Conservation (phyloP, 2,113 vertebrate genomes). For the Alectura lathami region DNA sequence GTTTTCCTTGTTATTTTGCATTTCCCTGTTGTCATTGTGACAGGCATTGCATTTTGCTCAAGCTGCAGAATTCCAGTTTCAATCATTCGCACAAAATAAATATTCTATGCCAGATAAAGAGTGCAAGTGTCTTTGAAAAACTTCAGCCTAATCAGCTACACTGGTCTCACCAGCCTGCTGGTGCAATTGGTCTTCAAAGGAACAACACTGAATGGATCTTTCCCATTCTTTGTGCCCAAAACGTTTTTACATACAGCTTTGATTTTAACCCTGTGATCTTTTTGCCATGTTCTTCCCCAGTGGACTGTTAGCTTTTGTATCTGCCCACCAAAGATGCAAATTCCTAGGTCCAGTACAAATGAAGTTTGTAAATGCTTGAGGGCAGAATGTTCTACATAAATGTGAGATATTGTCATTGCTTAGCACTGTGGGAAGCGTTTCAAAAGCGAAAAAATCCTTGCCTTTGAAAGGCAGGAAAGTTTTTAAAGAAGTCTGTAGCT, state of each 20-base stretch:
- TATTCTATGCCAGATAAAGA: not conserved
- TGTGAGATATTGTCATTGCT: not conserved
- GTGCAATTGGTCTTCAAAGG: not conserved
- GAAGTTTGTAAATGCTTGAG: not conserved
- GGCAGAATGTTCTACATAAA: not conserved
- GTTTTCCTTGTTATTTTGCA: not conserved
- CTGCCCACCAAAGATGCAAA: not conserved
- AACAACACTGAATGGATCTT: not conserved
- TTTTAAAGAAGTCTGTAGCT: not conserved
- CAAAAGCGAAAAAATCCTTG: not conserved
- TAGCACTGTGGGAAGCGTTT: conserved; percentile 18
- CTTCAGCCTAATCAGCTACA: not conserved
- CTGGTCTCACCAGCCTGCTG: not conserved
- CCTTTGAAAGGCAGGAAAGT: not conserved
- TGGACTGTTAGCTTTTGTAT: not conserved
- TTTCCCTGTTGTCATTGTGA: not conserved
- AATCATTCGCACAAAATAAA: not conserved
- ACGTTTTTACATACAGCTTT: not conserved
- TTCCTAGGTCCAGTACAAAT: not conserved
- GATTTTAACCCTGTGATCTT: not conserved
- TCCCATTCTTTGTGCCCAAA: not conserved
- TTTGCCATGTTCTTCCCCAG: not conserved
- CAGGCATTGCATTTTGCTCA: not conserved
- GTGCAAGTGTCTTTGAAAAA: not conserved
- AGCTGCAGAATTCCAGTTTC: not conserved